Base-by-base conservation (phyloP, 1,140 invertebrate species). In the Drosophila sp. region DNA sequence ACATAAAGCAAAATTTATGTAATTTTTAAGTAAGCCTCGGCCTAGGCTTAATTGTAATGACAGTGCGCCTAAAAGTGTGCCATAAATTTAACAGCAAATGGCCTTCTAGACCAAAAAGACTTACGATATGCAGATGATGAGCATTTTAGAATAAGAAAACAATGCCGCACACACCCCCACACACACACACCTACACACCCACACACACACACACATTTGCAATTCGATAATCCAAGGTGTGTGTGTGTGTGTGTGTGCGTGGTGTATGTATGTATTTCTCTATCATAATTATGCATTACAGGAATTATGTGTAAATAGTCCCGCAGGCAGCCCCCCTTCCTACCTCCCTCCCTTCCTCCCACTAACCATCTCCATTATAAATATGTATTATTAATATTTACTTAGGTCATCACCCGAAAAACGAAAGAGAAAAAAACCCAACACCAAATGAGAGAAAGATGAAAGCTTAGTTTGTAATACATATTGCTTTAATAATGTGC, bases 351-450 rank as follows among this genome's bases (percentile, higher is more conserved):
- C 6, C 44, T 23, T 5, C 23, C 8, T 27, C 23, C 44, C 25
- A 10, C 44, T 2, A 50, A 27, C 44, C 17, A 25, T 27, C 23
- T 25, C 44, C 85, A 77, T 87, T 91, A 91, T 91, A 89, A 91
- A 91, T 91, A 91, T 81, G 79, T 85, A 85, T 91, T 91, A 91
- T 91, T 91, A 91, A 91, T 91, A 85, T 91, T 91, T 91, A 91
- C 89, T 91, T 89, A 89, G 89, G 89, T 91, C 89, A 38, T 30
- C 41, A 27, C 30, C 27, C 11, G 7, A 50, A 50, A 38, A 50
- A 50, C 1, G 4, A 41, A 17, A 41, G 4, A 4, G 27, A 47
- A 25, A 25, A 50, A 50, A 27, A 50, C 29, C 55, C 17, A 47
- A 66, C 55, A 17, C 32, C 5, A 57, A 33, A 6, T 50, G 30